A percentile compares a stretch with the other conserved stretches of the same genome.
These are phyloP conservation scores for Philopedon plagiatum DNA, from an alignment of 2,888 invertebrate genomes.

Conservation along the genomic window DNA sequence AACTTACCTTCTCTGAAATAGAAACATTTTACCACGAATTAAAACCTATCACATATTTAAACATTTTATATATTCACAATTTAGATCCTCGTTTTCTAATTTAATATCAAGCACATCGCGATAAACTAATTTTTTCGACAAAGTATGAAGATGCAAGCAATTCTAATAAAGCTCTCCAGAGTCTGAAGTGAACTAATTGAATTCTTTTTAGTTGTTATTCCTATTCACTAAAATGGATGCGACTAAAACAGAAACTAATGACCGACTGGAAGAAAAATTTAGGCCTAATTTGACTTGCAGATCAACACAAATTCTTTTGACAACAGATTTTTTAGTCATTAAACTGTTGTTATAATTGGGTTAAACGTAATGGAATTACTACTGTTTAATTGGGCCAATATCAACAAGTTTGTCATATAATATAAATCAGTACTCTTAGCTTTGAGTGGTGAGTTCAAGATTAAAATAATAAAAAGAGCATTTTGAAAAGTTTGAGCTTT, in stretches of 20 bases:
- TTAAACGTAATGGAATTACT: conserved; percentile 31
- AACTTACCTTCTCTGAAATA: conserved; percentile 24
- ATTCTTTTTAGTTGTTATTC: conserved; percentile 5
- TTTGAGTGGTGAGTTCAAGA: too few relatives aligned
- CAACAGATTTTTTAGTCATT: conserved; percentile 43
- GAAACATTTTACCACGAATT: conserved; percentile 13
- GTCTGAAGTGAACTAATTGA: conserved; percentile 19
- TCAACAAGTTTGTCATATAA: not conserved
- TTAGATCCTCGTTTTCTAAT: not conserved
- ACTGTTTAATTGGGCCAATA: conserved; percentile 28
- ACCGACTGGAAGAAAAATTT: conserved; percentile 26
- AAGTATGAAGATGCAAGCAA: conserved; percentile 8
- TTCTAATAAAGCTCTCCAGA: conserved; percentile 15
- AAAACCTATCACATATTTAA: conserved; percentile 13
- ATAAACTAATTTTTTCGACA: conserved; percentile 1
- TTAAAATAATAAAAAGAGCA: too few relatives aligned
- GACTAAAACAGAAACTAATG: conserved; percentile 7
- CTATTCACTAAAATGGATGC: not conserved
- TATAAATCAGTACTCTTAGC: not conserved
- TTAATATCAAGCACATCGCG: conserved; percentile 4
- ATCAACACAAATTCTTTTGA: conserved; percentile 23
- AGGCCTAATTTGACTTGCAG: conserved; percentile 44
- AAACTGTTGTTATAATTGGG: conserved; percentile 23
- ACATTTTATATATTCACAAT: not conserved
- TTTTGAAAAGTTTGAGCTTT: too few relatives aligned